Evolutionary conservation across 2,888 invertebrate species (phyloP).

Genomic region (Doris montereyensis): DNA sequence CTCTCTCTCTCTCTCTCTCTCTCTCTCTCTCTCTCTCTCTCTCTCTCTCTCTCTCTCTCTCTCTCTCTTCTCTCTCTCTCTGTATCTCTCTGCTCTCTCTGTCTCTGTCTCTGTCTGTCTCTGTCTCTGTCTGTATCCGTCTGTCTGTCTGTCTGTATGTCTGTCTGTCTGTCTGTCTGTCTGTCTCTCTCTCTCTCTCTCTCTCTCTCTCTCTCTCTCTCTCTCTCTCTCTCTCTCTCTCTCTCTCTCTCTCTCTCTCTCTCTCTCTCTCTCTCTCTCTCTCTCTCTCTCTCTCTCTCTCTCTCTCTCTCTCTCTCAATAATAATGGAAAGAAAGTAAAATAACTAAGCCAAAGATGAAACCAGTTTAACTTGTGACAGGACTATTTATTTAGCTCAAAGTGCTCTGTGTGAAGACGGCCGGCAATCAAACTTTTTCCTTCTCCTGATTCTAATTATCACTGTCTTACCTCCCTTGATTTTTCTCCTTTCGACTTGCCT

Average conservation of each 20-base stretch:
- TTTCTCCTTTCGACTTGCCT: no score
- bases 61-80: background rate
- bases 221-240: background rate
- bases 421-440: no score
- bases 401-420: no score
- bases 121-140: background rate
- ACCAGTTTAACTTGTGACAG: no score
- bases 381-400: no score
- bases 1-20: background rate
- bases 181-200: background rate
- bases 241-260: background rate
- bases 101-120: background rate
- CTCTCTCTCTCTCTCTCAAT: no score
- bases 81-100: background rate
- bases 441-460: background rate
- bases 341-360: no score
- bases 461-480: no score
- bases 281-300: slow-evolving; percentile 26
- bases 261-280: background rate
- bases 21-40: background rate
- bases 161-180: background rate
- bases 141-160: background rate
- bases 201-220: background rate
- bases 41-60: background rate
- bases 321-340: no score